These are phyloP conservation scores for Fratercula arctica DNA, from an alignment of 2,797 vertebrate genomes.

Conservation along the genomic window DNA sequence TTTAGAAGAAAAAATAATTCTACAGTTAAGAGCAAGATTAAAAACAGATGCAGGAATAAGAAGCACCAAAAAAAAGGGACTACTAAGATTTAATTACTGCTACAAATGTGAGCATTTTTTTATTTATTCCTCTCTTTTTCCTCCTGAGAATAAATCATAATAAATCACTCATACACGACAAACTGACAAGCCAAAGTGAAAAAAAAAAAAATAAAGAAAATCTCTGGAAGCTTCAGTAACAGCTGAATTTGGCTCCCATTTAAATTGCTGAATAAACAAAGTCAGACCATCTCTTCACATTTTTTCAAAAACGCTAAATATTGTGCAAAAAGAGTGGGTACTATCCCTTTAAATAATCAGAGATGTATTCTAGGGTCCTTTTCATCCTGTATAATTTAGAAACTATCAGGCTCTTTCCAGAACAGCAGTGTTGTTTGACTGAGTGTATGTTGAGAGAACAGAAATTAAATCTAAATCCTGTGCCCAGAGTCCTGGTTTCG, in stretches of 20 bases:
- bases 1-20: background rate
- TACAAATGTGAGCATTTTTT: background rate
- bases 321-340: background rate
- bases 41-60: background rate
- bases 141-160: background rate
- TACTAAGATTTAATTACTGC: background rate
- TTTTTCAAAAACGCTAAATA: background rate
- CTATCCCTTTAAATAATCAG: background rate
- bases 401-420: background rate
- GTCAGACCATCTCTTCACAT: background rate
- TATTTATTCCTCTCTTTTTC: background rate
- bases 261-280: background rate
- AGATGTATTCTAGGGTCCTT: background rate
- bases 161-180: background rate
- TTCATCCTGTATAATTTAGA: background rate
- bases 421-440: background rate
- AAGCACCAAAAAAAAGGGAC: background rate
- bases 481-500: background rate
- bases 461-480: background rate
- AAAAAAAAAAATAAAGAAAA: background rate
- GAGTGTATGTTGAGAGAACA: background rate
- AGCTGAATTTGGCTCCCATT: background rate
- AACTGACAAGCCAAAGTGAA: background rate
- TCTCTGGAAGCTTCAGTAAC: background rate
- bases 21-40: background rate